phyloP scores from a whole-genome alignment of 2,888 invertebrate species.

The Aphodius sticticus region DNA sequence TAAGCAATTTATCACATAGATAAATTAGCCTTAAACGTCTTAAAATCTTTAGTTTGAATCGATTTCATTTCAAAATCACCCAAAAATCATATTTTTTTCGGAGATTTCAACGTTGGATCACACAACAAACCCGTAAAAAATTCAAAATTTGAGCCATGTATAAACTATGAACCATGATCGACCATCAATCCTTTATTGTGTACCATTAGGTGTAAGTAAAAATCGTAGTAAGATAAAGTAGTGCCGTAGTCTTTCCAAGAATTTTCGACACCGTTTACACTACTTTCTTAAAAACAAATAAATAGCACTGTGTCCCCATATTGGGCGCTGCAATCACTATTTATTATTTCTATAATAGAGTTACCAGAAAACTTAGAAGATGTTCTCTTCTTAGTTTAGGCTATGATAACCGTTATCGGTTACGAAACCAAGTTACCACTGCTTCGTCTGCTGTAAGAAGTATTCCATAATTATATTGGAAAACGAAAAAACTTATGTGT shows the following conservation, averaged over 20 bases:
- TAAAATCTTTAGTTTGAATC: too few species aligned
- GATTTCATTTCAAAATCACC: too few species aligned
- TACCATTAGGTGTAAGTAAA: too few species aligned
- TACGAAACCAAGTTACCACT: background rate
- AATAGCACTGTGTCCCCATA: conserved; percentile 17
- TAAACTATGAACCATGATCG: too few species aligned
- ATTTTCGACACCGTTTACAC: conserved; percentile 40
- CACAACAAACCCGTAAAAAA: too few species aligned
- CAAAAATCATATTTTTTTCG: too few species aligned
- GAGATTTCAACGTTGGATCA: too few species aligned
- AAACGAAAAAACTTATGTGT: background rate
- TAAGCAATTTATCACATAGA: too few species aligned
- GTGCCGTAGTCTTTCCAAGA: conserved; percentile 28
- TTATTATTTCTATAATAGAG: conserved; percentile 16
- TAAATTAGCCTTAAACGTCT: too few species aligned
- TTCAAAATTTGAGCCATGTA: too few species aligned
- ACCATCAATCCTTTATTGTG: too few species aligned
- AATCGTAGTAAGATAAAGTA: background rate
- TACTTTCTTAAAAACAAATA: conserved; percentile 26
- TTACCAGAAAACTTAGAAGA: conserved; percentile 6
- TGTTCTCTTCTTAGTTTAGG: background rate
- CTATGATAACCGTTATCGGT: background rate
- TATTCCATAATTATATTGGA: too few species aligned
- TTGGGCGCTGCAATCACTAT: conserved; percentile 21
- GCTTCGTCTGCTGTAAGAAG: background rate